Base-by-base conservation (phyloP, 2,888 invertebrate species). In the Caenorhabditis imperialis region DNA sequence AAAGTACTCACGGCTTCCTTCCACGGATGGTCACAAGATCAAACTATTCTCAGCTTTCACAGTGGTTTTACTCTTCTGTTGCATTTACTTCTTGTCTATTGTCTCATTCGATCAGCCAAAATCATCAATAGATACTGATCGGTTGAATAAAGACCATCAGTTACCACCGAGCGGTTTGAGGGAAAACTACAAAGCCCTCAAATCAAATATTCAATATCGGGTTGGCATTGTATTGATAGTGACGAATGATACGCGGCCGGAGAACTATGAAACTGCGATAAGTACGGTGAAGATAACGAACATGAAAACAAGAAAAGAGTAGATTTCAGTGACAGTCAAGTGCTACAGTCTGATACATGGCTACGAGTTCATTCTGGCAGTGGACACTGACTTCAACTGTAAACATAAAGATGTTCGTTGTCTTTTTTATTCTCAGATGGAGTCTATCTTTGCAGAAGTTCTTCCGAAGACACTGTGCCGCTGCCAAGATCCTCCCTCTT, bases 391-490 rank as follows among this genome's bases (percentile, higher is more conserved):
- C 4, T 72, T 61, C 27, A 45, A 72, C 18, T 76, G 76, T 38
- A 12, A 37, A 10, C 72, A 76, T 22, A 51, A 58, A 63, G 76
- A 76, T 57, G 76, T 76, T 1, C 37, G 42, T 30, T 33, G 5
- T n/a, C 16, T 1, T 14, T 8, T 57, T 42, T 12, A 2, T 37
- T n/a, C n/a, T n/a, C n/a, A n/a, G n/a, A n/a, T n/a, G n/a, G n/a
- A 10, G 35, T n/a, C 16, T 18, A 50, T 2, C 2, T 12, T 63
- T 67, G 18, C 54, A 78, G 78, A 72, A 70, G 30, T 75, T 71
- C 55, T 78, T 78, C 65, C 73, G 75, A 14, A 60, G 78, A 2
- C 78, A 78, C 30, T 78, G 78, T 45, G 70, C 57, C 2, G 70
- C 65, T 8, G 58, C 63, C 12, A 48, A 58, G 10, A 55, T 73